Percentiles rank a stretch among this genome's conserved stretches.
phyloP scores from a whole-genome alignment of 2,888 invertebrate species.

The Exocentrus adspersus region DNA sequence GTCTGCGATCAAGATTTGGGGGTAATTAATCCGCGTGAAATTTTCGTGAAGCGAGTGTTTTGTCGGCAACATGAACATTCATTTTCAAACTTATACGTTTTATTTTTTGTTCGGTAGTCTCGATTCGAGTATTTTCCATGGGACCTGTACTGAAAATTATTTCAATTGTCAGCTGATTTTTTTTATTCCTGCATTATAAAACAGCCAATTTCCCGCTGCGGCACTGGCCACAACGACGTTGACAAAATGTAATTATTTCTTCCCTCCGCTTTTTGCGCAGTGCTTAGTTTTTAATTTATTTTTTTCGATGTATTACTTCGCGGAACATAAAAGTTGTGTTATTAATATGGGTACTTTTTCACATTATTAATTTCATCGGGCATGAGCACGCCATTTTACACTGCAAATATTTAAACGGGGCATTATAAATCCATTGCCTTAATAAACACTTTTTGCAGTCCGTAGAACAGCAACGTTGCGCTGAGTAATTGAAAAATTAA shows the following conservation, averaged over 20 bases:
- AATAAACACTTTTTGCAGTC: conserved; percentile 4
- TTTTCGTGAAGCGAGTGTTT: conserved; percentile 44
- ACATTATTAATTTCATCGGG: conserved; percentile 26
- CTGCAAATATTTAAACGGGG: conserved; percentile 21
- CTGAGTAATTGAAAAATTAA: conserved; percentile 1
- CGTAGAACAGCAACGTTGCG: background rate
- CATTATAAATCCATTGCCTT: conserved; percentile 14
- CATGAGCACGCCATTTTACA: conserved; percentile 21
- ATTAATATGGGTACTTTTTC: conserved; percentile 27
- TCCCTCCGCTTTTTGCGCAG: background rate
- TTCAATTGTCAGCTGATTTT: too few relatives aligned
- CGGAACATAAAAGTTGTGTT: conserved; percentile 27
- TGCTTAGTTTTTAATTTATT: conserved; percentile 19
- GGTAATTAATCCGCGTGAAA: conserved; percentile 45
- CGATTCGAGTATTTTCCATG: background rate
- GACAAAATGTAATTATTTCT: conserved; percentile 21
- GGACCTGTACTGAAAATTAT: conserved; percentile 54
- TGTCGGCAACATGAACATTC: conserved; percentile 34
- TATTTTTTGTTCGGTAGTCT: conserved; percentile 8
- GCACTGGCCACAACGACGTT: conserved; percentile 1
- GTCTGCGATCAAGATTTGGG: conserved; percentile 42
- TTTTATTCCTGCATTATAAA: too few relatives aligned
- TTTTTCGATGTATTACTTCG: conserved; percentile 16
- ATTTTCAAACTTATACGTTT: conserved; percentile 3
- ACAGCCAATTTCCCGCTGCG: too few relatives aligned